Evolutionary conservation across 2,888 invertebrate genomes (phyloP).

Genomic region (Unio delphinus): DNA sequence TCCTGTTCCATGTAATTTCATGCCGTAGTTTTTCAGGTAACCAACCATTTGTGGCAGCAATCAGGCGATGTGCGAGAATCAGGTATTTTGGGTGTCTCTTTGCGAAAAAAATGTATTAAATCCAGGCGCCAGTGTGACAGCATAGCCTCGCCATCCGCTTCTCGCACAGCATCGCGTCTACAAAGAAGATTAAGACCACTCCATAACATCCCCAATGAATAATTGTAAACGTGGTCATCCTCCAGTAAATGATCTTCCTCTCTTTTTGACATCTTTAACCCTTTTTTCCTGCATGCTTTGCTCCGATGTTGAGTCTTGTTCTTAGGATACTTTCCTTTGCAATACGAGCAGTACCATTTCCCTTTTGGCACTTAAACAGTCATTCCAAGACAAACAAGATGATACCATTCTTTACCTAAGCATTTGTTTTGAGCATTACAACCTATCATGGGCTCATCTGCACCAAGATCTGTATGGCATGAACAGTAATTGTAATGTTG

Average conservation of each 20-base stretch:
- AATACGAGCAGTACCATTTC: no score
- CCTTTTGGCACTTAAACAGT: no score
- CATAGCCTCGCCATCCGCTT: slow-evolving; percentile 41
- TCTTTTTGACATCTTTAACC: slow-evolving; percentile 1
- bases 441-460: slow-evolving; percentile 28
- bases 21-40: slow-evolving; percentile 18
- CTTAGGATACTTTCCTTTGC: no score
- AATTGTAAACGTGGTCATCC: no score
- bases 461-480: slow-evolving; percentile 21
- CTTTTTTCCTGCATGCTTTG: neutral
- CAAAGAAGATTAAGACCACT: slow-evolving; percentile 30
- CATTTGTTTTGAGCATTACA: slow-evolving; percentile 19
- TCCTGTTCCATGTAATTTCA: slow-evolving; percentile 25
- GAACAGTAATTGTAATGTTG: slow-evolving; percentile 15
- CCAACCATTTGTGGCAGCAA: slow-evolving; percentile 24
- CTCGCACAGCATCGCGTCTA: slow-evolving; percentile 36
- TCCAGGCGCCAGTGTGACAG: slow-evolving; percentile 29
- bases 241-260: no score
- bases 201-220: slow-evolving; percentile 10
- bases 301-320: no score
- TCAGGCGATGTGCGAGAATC: slow-evolving; percentile 1
- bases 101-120: slow-evolving; percentile 19
- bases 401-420: neutral
- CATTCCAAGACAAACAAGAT: no score
- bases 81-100: slow-evolving; percentile 30